Evolutionary conservation across 2,888 invertebrate genomes (phyloP), one percentile per base, ranked within the genome.

Genomic region (Cataglyphis cursor): DNA sequence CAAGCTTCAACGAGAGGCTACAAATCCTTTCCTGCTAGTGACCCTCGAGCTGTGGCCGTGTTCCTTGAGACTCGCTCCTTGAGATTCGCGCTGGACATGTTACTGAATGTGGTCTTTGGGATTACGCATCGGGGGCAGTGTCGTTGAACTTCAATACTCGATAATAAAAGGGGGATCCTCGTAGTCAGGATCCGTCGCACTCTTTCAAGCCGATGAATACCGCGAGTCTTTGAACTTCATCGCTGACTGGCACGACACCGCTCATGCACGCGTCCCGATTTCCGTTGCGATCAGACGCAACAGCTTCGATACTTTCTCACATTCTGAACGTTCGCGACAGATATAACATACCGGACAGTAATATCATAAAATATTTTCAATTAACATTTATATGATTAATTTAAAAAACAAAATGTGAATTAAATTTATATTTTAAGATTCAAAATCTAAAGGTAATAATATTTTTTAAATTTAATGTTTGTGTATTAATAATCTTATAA

Each of bases 161-260:
- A 84, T 90, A 85, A 61, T 85, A 80, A 89, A 90, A 85, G 82
- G 73, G 85, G 73, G 74, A 89, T 89, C 84, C 83, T 81, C 82
- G 81, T 64, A 82, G 65, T 85, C 82, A 78, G 73, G 84, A 75
- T 54, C 66, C 76, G 80, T 80, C 84, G 84, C 31, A 85, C 89
- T 85, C 75, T 70, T 76, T 83, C 81, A 70, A 64, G 81, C 82
- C 86, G 84, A 85, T 85, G 90, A 88, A 89, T 90, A 83, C 84
- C 66, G 65, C 61, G 68, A 86, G 87, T 87, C 91, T 90, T 92
- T 91, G 91, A 92, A 92, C 89, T 91, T 92, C 87, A 66, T 88
- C 76, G 68, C 75, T 62, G 64, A 80, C 66, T 72, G 81, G 57
- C 64, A 81, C 62, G 35, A 44, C 70, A 80, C 86, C 73, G 78